Evolutionary conservation across 2,888 invertebrate species (phyloP).

Genomic region (Drosophila koepferae): DNA sequence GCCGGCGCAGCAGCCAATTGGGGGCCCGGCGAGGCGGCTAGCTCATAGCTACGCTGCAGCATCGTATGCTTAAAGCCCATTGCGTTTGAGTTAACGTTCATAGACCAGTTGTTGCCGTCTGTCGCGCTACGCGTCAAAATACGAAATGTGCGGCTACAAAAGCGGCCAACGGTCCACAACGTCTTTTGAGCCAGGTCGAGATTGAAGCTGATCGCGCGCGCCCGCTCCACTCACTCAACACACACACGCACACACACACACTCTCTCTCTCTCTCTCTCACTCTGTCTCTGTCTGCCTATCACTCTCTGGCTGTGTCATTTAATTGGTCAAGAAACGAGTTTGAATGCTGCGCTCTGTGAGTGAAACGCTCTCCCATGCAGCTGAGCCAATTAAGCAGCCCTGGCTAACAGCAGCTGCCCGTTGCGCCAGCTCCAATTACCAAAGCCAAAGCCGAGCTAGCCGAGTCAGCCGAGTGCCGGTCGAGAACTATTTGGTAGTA

Average conservation of each 20-base stretch:
- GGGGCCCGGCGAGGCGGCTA: slow-evolving; percentile 65
- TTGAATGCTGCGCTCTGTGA: slow-evolving; percentile 26
- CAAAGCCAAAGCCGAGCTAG: neutral
- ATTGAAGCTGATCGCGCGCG: slow-evolving; percentile 27
- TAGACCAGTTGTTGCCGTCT: slow-evolving; percentile 64
- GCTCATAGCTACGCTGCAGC: slow-evolving; percentile 82
- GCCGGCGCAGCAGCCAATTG: slow-evolving; percentile 39
- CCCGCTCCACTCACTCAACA: neutral
- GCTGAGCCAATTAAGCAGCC: slow-evolving; percentile 61
- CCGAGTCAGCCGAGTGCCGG: neutral
- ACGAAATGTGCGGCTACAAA: slow-evolving; percentile 76
- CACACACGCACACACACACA: too few relatives aligned
- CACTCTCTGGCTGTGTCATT: slow-evolving; percentile 50
- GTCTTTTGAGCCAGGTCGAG: slow-evolving; percentile 53
- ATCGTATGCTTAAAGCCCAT: slow-evolving; percentile 85
- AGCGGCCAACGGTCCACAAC: slow-evolving; percentile 63
- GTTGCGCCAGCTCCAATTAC: too few relatives aligned
- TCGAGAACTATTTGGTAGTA: slow-evolving; percentile 76
- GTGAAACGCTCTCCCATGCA: slow-evolving; percentile 16
- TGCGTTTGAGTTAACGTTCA: slow-evolving; percentile 71
- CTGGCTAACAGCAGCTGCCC: slow-evolving; percentile 37
- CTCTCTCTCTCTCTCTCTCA: neutral
- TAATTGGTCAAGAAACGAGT: slow-evolving; percentile 75
- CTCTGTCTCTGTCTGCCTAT: slow-evolving; percentile 23
- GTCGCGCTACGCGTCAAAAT: slow-evolving; percentile 83